These are phyloP conservation scores for Theretra japonica DNA, from an alignment of 2,888 invertebrate species.

Conservation along the genomic window DNA sequence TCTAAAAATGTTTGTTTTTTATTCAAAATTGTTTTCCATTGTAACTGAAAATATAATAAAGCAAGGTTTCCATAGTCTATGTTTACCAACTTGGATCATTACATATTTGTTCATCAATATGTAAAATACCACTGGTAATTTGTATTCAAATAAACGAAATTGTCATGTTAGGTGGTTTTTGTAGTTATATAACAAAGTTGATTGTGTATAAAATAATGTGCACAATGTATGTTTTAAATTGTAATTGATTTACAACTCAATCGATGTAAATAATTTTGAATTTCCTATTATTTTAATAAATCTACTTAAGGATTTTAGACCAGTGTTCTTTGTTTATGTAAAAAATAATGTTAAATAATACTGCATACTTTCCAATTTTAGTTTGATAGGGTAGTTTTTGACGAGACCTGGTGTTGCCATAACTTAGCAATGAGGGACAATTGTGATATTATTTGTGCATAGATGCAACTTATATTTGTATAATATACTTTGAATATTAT, in stretches of 20 bases:
- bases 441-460: background rate
- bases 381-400: background rate
- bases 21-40: no score
- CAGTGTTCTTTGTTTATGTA: background rate
- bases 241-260: background rate
- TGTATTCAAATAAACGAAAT: background rate
- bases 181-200: background rate
- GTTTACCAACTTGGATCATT: no score
- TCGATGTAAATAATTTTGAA: background rate
- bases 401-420: background rate
- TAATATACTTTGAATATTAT: background rate
- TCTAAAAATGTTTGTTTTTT: no score
- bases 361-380: background rate
- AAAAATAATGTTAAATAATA: background rate
- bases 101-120: no score
- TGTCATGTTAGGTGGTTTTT: background rate
- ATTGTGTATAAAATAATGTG: background rate
- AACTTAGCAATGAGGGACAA: background rate
- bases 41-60: no score
- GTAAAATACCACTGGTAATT: no score
- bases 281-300: background rate
- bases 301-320: background rate
- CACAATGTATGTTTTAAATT: background rate
- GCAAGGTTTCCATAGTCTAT: no score
- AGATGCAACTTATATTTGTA: slow-evolving; percentile 7